Evolutionary conservation across 2,113 vertebrate species (phyloP).

Genomic region (Ornithorhynchus anatinus): DNA sequence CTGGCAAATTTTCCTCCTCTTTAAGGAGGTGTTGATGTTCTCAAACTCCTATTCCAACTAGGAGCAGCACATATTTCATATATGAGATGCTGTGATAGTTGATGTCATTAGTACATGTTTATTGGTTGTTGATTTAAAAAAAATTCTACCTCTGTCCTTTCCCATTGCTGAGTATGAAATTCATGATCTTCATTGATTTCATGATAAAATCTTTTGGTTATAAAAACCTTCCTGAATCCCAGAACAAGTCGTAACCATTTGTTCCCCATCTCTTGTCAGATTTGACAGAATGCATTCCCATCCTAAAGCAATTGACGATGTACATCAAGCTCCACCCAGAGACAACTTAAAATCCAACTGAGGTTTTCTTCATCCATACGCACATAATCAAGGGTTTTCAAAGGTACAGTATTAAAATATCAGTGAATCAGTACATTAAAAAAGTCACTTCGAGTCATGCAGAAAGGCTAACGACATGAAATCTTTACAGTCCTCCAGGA

Average conservation of each 20-base stretch:
- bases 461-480: slow-evolving; percentile 39
- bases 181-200: background rate
- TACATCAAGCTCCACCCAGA: slow-evolving; percentile 22
- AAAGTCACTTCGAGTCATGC: slow-evolving; percentile 40
- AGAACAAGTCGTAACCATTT: background rate
- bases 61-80: too few species aligned
- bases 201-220: background rate
- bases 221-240: slow-evolving; percentile 21
- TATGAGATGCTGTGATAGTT: too few species aligned
- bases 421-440: slow-evolving; percentile 30
- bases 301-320: background rate
- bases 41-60: too few species aligned
- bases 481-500: slow-evolving; percentile 27
- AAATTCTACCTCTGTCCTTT: slow-evolving; percentile 25
- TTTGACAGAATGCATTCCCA: background rate
- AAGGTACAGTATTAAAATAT: slow-evolving; percentile 34
- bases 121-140: too few species aligned
- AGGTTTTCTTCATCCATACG: too few species aligned
- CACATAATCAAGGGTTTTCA: too few species aligned
- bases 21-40: too few species aligned
- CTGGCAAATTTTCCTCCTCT: too few species aligned
- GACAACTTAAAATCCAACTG: too few species aligned
- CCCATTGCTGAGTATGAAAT: background rate
- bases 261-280: background rate
- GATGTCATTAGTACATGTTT: too few species aligned